These are phyloP conservation scores for Noctua pronuba DNA, from an alignment of 2,888 invertebrate genomes.

Conservation along the genomic window DNA sequence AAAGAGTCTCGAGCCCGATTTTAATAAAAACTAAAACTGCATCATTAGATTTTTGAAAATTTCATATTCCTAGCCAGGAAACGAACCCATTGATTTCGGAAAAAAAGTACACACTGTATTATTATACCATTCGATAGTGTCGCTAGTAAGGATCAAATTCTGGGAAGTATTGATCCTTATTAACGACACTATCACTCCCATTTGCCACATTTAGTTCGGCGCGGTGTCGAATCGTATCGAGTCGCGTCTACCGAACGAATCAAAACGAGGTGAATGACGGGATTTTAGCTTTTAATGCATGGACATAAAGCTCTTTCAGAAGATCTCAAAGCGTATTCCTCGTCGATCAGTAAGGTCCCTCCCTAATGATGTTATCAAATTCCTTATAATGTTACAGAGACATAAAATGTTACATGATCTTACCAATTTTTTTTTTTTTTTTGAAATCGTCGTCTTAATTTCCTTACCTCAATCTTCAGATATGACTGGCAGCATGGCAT, in stretches of 20 bases:
- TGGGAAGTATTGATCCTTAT: too few relatives aligned
- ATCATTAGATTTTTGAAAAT: too few relatives aligned
- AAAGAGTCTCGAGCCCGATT: too few relatives aligned
- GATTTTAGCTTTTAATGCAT: neutral
- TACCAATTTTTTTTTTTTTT: neutral
- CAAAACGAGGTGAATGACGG: neutral
- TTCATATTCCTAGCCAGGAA: too few relatives aligned
- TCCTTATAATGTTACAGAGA: neutral
- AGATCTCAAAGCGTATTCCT: neutral
- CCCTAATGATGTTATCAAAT: neutral
- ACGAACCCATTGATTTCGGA: too few relatives aligned
- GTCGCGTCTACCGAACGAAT: neutral
- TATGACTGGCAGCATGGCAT: constrained; percentile 97
- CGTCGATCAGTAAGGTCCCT: neutral
- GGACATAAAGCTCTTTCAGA: neutral
- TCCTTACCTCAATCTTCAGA: constrained; percentile 72
- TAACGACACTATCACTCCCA: too few relatives aligned
- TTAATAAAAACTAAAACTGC: too few relatives aligned
- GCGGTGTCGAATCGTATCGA: neutral
- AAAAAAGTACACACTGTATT: too few relatives aligned
- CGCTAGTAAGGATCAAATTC: too few relatives aligned
- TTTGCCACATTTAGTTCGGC: neutral
- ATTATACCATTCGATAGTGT: too few relatives aligned
- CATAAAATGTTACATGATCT: neutral
- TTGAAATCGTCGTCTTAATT: neutral